A percentile compares a stretch with the other conserved stretches of the same genome.
Conservation (phyloP, 2,888 invertebrate genomes). For the Parapristionchus giblindavisi region DNA sequence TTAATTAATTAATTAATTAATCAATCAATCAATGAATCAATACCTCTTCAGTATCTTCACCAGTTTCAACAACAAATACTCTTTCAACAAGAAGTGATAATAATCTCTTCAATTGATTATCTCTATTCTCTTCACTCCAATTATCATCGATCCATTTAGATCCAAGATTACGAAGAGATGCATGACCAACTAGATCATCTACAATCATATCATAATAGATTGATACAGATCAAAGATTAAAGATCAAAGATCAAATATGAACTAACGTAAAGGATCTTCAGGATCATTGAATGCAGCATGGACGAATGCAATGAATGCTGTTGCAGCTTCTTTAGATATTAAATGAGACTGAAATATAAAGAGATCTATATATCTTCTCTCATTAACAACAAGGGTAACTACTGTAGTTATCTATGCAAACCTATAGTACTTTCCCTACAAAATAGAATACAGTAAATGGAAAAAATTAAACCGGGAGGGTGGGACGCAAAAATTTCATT, state of each 20-base stretch:
- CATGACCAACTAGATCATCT: slow-evolving; percentile 60
- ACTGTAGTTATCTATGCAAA: too few species aligned
- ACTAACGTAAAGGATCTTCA: slow-evolving; percentile 34
- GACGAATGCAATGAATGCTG: slow-evolving; percentile 30
- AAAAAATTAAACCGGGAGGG: too few species aligned
- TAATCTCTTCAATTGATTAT: slow-evolving; percentile 55
- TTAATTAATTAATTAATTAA: neutral
- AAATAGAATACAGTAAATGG: too few species aligned
- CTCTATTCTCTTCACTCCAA: slow-evolving; percentile 55
- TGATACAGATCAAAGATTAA: neutral
- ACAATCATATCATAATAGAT: neutral
- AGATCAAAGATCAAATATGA: neutral
- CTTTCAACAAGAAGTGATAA: slow-evolving; percentile 56
- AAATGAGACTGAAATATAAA: slow-evolving; percentile 25
- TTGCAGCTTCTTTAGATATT: slow-evolving; percentile 7
- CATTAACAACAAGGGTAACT: too few species aligned
- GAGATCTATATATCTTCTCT: too few species aligned
- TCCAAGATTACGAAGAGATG: slow-evolving; percentile 58
- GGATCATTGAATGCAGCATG: slow-evolving; percentile 38
- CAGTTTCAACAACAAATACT: slow-evolving; percentile 56
- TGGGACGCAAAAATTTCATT: too few species aligned
- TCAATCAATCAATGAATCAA: neutral
- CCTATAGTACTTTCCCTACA: neutral
- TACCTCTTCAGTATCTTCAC: slow-evolving; percentile 53
- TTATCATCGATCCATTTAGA: slow-evolving; percentile 48